These are phyloP conservation scores for Telenomus remus DNA, from an alignment of 1,140 invertebrate genomes.

Conservation along the genomic window DNA sequence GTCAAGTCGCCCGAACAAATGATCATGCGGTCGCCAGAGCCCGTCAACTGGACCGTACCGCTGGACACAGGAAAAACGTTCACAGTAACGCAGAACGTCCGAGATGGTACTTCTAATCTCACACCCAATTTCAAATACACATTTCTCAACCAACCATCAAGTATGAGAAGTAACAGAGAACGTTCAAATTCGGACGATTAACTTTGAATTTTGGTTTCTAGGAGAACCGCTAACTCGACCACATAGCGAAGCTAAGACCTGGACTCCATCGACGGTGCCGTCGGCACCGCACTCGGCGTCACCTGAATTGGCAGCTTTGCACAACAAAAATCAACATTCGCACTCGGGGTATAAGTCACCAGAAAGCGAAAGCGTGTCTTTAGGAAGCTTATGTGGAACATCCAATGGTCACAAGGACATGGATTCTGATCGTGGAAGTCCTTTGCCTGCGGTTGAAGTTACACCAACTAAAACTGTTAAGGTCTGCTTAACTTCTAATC, in stretches of 20 bases:
- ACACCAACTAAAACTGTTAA: constrained; percentile 61
- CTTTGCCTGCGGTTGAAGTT: constrained; percentile 58
- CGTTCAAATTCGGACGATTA: too few relatives aligned
- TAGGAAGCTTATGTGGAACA: constrained; percentile 71
- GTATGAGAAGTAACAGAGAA: not conserved
- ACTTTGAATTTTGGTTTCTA: constrained; percentile 7
- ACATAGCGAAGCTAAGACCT: constrained; percentile 83
- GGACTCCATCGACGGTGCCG: constrained; percentile 79
- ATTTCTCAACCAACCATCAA: not conserved
- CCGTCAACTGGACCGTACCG: constrained; percentile 95
- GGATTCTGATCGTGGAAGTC: constrained; percentile 72
- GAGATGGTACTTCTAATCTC: constrained; percentile 79
- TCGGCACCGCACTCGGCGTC: constrained; percentile 81
- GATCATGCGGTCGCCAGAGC: constrained; percentile 91
- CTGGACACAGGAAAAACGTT: constrained; percentile 94
- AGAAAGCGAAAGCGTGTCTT: constrained; percentile 73
- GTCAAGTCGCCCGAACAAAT: constrained; percentile 95
- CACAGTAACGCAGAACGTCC: constrained; percentile 92
- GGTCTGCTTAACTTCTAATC: too few relatives aligned
- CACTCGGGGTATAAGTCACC: constrained; percentile 74
- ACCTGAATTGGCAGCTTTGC: constrained; percentile 78
- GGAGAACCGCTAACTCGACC: constrained; percentile 77
- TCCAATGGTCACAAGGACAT: constrained; percentile 72
- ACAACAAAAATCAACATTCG: constrained; percentile 70
- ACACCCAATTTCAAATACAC: not conserved